Evolutionary conservation across 2,888 invertebrate genomes (phyloP), one percentile per base, ranked within the genome.

Genomic region (Tricholauxania praeusta): DNA sequence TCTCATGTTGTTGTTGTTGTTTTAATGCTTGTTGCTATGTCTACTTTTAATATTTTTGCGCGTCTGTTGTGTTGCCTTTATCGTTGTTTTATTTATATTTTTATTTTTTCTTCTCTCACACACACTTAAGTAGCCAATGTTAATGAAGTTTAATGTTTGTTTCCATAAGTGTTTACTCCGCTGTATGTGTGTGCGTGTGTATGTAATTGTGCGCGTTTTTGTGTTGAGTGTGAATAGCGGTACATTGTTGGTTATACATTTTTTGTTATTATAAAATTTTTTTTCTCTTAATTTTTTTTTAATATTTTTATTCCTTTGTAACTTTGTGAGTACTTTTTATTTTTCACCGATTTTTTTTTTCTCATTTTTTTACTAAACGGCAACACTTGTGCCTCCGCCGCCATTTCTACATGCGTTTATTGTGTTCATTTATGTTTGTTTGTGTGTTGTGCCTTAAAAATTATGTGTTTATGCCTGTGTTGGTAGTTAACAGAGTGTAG

Each of bases 71-170:
- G n/a, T 17, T 28, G 28, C 28, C 28, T 28, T 28, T 28, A 28
- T 28, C 28, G 28, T 28, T 28, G 28, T 28, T 28, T 28, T 28
- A 28, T 28, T 28, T 28, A 4, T 4, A 28, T 28, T 28, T 65
- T 48, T n/a, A 15, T 32, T 55, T 67, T 67, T 48, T 55, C 64
- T 55, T 32, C 60, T 51, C 10, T 10, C 39, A 39, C 39, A 39
- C 39, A 39, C 10, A 39, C 4, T 39, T 39, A 10, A 39, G 39
- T 39, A 48, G 59, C 59, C 32, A 69, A 48, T 28, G 59, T 57
- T 69, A 69, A 69, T 69, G 59, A 69, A 69, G 59, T 57, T 57
- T 28, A 57, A 57, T 49, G 22, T 51, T 59, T 67, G 49, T 66
- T 15, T 28, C 55, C 55, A n/a, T 48, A 48, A 22, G 7, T 59